These are phyloP conservation scores for Meta bourneti DNA, from an alignment of 2,888 invertebrate species.

Conservation along the genomic window DNA sequence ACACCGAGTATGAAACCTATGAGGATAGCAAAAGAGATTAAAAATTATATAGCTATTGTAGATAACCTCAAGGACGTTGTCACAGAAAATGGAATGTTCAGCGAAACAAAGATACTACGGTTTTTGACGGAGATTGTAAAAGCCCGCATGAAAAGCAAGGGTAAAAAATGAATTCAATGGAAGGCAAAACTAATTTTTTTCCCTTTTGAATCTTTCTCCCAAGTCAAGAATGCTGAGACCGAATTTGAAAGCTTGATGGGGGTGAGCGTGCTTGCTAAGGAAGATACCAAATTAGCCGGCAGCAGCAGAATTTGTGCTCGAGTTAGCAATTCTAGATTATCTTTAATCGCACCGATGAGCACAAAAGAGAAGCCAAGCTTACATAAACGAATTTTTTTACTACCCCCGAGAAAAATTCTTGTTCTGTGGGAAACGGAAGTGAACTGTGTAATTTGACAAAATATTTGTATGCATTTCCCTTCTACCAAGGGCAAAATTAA, in stretches of 20 bases:
- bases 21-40: too few relatives aligned
- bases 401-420: background rate
- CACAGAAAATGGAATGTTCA: too few relatives aligned
- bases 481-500: too few relatives aligned
- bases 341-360: slow-evolving; percentile 52
- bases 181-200: background rate
- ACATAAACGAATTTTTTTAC: slow-evolving; percentile 42
- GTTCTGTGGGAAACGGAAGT: slow-evolving; percentile 6
- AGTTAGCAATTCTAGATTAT: slow-evolving; percentile 51
- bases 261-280: slow-evolving; percentile 1
- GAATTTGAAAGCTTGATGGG: slow-evolving; percentile 14
- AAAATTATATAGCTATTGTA: too few relatives aligned
- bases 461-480: background rate
- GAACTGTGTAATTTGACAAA: slow-evolving; percentile 3
- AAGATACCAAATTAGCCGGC: slow-evolving; percentile 57
- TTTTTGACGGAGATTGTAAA: background rate
- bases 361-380: slow-evolving; percentile 24
- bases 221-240: slow-evolving; percentile 27
- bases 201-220: background rate
- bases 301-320: slow-evolving; percentile 56
- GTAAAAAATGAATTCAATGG: background rate
- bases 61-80: too few relatives aligned
- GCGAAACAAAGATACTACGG: background rate
- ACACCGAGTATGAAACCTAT: too few relatives aligned
- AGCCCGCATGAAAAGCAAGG: background rate